A percentile compares a stretch with the other conserved stretches of the same genome.
Conservation (phyloP, 1,140 invertebrate genomes). For the Marisa cornuarietis region DNA sequence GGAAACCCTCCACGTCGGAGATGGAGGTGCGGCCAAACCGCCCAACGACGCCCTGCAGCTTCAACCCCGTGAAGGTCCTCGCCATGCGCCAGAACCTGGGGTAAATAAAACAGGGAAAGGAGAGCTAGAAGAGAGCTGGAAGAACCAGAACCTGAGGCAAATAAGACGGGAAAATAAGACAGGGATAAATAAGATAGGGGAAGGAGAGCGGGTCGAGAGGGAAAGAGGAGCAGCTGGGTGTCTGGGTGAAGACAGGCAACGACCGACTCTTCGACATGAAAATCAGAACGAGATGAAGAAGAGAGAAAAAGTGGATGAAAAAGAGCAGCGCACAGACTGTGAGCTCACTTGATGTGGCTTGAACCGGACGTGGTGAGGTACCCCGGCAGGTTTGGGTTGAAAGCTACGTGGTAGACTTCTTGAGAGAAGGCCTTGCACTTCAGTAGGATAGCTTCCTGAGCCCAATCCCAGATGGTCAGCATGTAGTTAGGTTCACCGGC, state of each 20-base stretch:
- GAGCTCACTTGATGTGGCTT: slow-evolving; percentile 78
- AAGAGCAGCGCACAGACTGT: background rate
- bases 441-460: slow-evolving; percentile 75
- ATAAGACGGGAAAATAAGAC: background rate
- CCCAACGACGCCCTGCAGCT: slow-evolving; percentile 82
- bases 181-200: background rate
- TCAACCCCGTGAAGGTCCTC: slow-evolving; percentile 85
- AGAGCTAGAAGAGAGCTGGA: too few relatives aligned
- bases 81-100: slow-evolving; percentile 85
- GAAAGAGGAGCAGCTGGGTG: background rate
- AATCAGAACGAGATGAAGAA: too few relatives aligned
- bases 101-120: too few relatives aligned
- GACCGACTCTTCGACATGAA: too few relatives aligned
- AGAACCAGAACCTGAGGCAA: slow-evolving; percentile 76
- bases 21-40: slow-evolving; percentile 88
- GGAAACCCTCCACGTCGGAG: slow-evolving; percentile 82
- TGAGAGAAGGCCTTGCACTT: slow-evolving; percentile 80
- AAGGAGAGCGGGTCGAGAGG: slow-evolving; percentile 2
- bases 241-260: too few relatives aligned
- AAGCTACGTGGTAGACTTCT: slow-evolving; percentile 76
- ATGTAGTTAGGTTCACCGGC: slow-evolving; percentile 81
- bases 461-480: slow-evolving; percentile 87
- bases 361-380: slow-evolving; percentile 78
- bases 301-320: too few relatives aligned
- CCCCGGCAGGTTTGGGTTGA: slow-evolving; percentile 78